Base-by-base conservation (phyloP, 2,888 invertebrate genomes). In the Euclidia mi region DNA sequence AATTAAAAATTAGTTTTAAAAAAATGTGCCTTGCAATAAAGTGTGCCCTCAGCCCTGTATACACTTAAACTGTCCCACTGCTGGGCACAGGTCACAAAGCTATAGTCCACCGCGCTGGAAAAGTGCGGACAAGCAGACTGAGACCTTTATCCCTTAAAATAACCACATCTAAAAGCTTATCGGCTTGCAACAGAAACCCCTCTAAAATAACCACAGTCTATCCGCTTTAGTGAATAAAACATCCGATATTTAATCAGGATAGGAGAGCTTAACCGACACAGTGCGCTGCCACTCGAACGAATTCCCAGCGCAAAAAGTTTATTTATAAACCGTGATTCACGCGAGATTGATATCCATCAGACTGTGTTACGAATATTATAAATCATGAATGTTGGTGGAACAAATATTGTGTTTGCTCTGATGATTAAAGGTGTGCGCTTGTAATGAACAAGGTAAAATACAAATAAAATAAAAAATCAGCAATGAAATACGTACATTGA, bases 291-390 rank as follows among this genome's bases (percentile, higher is more conserved):
- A n/a, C n/a, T 4, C 32, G n/a, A n/a, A 11, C 7, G 10, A 11
- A 35, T 15, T 15, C 15, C 35, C 35, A n/a, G 9, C 11, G 35
- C 14, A 35, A 35, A 35, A 15, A 35, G 15, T 35, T 15, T 35
- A 35, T 35, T 35, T 35, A 15, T 35, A 15, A 35, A 35, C 3
- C 14, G 1, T 14, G 35, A 35, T 35, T 2, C 15, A 14, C 1
- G 15, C 6, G 35, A n/a, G n/a, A 35, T 15, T 35, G 35, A 15
- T 35, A 35, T 35, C 35, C 14, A 35, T 11, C 12, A n/a, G 11
- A 2, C 3, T n/a, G 11, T 32, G 11, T 32, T 32, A 32, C 11
- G 11, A 32, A 32, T 32, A 32, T 32, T 32, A 11, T n/a, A 11
- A 10, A 32, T 11, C n/a, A 32, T 11, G 32, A 2, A 4, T 32